Evolutionary conservation across 2,888 invertebrate species (phyloP).

Genomic region (Lampropteryx suffumata): DNA sequence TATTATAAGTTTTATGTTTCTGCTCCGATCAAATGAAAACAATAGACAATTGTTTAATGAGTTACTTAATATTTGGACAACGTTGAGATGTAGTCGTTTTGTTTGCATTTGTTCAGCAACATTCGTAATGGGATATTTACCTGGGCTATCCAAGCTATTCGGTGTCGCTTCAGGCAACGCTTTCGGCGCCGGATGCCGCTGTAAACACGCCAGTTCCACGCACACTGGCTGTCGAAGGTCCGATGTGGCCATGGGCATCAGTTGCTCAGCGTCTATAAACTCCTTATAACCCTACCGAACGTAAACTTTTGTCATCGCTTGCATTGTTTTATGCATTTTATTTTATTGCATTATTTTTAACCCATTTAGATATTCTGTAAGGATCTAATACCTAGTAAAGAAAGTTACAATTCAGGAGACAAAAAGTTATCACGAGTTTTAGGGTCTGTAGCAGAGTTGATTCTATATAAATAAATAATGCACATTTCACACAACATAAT

Average conservation of each 20-base stretch:
- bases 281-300: constrained; percentile 91
- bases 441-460: no score
- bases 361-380: no score
- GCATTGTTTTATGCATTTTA: constrained; percentile 20
- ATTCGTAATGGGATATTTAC: constrained; percentile 42
- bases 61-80: no score
- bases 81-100: constrained; percentile 23
- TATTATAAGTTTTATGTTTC: neutral
- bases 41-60: no score
- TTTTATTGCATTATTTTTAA: neutral
- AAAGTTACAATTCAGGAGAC: neutral
- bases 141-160: constrained; percentile 79
- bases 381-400: no score
- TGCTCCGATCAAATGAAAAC: constrained; percentile 37
- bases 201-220: constrained; percentile 88
- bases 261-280: constrained; percentile 94
- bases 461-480: no score
- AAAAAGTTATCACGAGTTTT: no score
- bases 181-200: constrained; percentile 80
- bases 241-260: constrained; percentile 93
- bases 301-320: constrained; percentile 26
- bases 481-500: no score
- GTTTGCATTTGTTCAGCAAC: constrained; percentile 37
- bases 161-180: constrained; percentile 78
- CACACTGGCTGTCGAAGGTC: constrained; percentile 93